Evolutionary conservation across 2,888 invertebrate species (phyloP).

Genomic region (Masnerella sp.): DNA sequence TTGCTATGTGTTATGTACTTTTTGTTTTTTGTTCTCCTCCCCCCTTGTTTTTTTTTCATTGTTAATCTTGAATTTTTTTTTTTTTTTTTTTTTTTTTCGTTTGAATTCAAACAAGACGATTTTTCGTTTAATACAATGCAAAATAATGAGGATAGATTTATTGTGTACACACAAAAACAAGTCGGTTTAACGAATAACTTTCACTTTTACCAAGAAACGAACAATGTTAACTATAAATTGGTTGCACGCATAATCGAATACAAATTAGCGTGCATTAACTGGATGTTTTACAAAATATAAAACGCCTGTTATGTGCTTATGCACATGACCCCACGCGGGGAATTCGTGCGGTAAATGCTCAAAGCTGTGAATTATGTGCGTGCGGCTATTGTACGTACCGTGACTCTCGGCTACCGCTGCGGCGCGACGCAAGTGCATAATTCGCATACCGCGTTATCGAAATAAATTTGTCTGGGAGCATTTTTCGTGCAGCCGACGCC

Average conservation of each 20-base stretch:
- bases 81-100: too few relatives aligned
- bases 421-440: slow-evolving; percentile 48
- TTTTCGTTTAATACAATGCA: too few relatives aligned
- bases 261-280: slow-evolving; percentile 32
- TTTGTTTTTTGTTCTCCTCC: too few relatives aligned
- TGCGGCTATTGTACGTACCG: slow-evolving; percentile 44
- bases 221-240: background rate
- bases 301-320: slow-evolving; percentile 33
- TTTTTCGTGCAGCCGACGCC: slow-evolving; percentile 36
- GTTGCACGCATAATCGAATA: slow-evolving; percentile 11
- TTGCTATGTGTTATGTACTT: too few relatives aligned
- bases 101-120: too few relatives aligned
- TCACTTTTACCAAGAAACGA: background rate
- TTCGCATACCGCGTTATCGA: slow-evolving; percentile 60
- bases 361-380: slow-evolving; percentile 61
- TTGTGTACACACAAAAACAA: background rate
- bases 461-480: slow-evolving; percentile 53
- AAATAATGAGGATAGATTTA: too few relatives aligned
- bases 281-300: slow-evolving; percentile 48
- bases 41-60: too few relatives aligned
- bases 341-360: slow-evolving; percentile 60
- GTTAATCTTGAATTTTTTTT: too few relatives aligned
- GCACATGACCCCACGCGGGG: slow-evolving; percentile 52
- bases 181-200: too few relatives aligned
- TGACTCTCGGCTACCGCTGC: slow-evolving; percentile 57